A percentile compares a stretch with the other conserved stretches of the same genome.
These are phyloP conservation scores for Coenonympha arcania DNA, from an alignment of 2,888 invertebrate genomes.

Conservation along the genomic window DNA sequence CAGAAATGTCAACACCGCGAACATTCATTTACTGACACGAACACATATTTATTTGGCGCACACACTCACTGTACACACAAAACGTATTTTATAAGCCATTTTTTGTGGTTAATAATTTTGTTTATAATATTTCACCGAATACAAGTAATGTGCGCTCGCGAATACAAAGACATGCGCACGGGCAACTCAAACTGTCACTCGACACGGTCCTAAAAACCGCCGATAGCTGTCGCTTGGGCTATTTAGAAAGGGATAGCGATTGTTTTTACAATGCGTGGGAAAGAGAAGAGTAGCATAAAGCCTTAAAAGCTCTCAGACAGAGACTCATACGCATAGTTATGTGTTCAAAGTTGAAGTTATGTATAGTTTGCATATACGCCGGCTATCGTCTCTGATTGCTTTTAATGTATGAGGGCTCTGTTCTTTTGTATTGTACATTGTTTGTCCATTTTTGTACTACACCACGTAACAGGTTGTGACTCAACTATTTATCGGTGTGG, in stretches of 20 bases:
- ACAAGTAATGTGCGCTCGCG: slow-evolving; percentile 26
- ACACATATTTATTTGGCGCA: slow-evolving; percentile 44
- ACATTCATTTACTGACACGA: slow-evolving; percentile 69
- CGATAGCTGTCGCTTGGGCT: slow-evolving; percentile 53
- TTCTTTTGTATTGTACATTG: slow-evolving; percentile 22
- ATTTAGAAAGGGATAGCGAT: slow-evolving; percentile 34
- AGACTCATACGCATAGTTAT: slow-evolving; percentile 23
- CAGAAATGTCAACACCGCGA: slow-evolving; percentile 59
- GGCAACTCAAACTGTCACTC: slow-evolving; percentile 66
- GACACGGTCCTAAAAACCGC: slow-evolving; percentile 43
- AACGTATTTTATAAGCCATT: slow-evolving; percentile 14
- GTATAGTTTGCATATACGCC: slow-evolving; percentile 22
- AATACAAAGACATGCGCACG: slow-evolving; percentile 59
- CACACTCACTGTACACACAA: slow-evolving; percentile 29
- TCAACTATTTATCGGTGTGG: no score
- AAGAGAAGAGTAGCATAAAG: slow-evolving; percentile 23
- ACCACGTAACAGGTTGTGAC: slow-evolving; percentile 10
- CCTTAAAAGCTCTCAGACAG: slow-evolving; percentile 34
- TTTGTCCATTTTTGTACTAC: slow-evolving; percentile 16
- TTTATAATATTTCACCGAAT: slow-evolving; percentile 23
- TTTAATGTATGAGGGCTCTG: slow-evolving; percentile 13
- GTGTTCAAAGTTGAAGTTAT: slow-evolving; percentile 14
- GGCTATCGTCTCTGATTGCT: slow-evolving; percentile 21
- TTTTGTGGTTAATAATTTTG: slow-evolving; percentile 14
- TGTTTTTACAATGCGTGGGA: slow-evolving; percentile 20